phyloP scores from a whole-genome alignment of 2,113 vertebrate genomes.

The Heterochromis multidens region DNA sequence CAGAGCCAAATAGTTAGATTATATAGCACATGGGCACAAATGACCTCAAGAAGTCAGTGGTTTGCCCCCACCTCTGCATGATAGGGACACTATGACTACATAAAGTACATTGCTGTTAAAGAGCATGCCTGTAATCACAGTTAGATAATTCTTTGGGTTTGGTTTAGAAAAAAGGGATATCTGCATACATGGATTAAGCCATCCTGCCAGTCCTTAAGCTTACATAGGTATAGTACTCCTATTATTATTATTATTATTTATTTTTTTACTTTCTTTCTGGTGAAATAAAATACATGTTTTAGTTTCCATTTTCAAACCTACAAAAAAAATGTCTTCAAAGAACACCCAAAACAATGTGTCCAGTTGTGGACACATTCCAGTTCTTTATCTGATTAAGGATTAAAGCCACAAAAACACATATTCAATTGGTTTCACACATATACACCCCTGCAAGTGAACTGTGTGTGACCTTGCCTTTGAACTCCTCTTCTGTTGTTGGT shows the following conservation, averaged over 20 bases:
- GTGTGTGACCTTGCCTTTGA: slow-evolving; percentile 17
- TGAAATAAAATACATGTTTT: background rate
- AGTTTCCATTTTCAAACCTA: background rate
- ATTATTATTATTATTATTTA: background rate
- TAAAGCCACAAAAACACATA: background rate
- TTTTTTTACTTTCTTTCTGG: background rate
- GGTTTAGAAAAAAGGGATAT: background rate
- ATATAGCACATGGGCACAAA: background rate
- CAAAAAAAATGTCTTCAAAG: background rate
- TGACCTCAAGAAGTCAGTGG: background rate
- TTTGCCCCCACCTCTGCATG: background rate
- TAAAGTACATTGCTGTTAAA: background rate
- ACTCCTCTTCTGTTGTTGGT: slow-evolving; percentile 5
- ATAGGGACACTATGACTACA: background rate
- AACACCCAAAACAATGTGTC: background rate
- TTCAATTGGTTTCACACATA: background rate
- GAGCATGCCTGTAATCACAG: background rate
- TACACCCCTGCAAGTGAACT: background rate
- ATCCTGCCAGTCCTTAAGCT: background rate
- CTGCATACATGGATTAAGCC: background rate
- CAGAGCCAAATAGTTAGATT: background rate
- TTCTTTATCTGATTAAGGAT: slow-evolving; percentile 14
- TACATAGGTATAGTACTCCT: background rate
- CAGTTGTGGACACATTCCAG: background rate
- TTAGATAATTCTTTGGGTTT: background rate